Percentiles rank a stretch among this genome's conserved stretches.
Evolutionary conservation across 2,888 invertebrate genomes (phyloP).

Genomic region (Shargacucullia verbasci): DNA sequence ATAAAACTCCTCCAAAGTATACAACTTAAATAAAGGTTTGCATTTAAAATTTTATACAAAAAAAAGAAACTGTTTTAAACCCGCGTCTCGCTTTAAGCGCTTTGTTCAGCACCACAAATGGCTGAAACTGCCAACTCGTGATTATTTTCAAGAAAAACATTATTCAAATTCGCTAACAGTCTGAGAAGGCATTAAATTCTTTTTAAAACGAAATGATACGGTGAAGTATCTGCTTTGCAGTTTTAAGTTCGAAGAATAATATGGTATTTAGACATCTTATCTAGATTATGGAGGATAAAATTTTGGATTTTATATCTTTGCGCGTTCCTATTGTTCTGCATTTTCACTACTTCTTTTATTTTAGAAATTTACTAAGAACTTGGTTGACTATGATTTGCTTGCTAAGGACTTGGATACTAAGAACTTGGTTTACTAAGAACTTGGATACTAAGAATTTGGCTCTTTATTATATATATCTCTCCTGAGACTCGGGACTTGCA

Average conservation of each 20-base stretch:
- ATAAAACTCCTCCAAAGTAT: constrained; percentile 46
- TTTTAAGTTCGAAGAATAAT: constrained; percentile 37
- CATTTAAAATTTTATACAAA: constrained; percentile 52
- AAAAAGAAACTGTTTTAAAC: constrained; percentile 47
- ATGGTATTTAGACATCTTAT: constrained; percentile 43
- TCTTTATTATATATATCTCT: too few relatives aligned
- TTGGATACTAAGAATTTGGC: too few relatives aligned
- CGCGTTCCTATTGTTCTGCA: too few relatives aligned
- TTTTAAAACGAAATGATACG: constrained; percentile 59
- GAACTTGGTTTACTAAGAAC: too few relatives aligned
- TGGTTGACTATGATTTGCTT: too few relatives aligned
- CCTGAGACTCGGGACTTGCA: too few relatives aligned
- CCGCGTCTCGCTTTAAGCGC: constrained; percentile 48
- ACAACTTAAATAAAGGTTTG: constrained; percentile 55
- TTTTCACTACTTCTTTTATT: too few relatives aligned
- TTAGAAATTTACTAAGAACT: too few relatives aligned
- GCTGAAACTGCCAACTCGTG: constrained; percentile 64
- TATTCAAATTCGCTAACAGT: constrained; percentile 67
- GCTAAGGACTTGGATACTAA: too few relatives aligned
- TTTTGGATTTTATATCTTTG: too few relatives aligned
- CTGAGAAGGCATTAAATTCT: constrained; percentile 59
- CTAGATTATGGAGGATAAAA: constrained; percentile 23
- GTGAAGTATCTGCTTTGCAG: constrained; percentile 45
- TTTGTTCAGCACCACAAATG: constrained; percentile 58
- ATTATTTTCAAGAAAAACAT: constrained; percentile 67